Evolutionary conservation across 2,797 vertebrate species (phyloP).

Genomic region (Acridotheres tristis): DNA sequence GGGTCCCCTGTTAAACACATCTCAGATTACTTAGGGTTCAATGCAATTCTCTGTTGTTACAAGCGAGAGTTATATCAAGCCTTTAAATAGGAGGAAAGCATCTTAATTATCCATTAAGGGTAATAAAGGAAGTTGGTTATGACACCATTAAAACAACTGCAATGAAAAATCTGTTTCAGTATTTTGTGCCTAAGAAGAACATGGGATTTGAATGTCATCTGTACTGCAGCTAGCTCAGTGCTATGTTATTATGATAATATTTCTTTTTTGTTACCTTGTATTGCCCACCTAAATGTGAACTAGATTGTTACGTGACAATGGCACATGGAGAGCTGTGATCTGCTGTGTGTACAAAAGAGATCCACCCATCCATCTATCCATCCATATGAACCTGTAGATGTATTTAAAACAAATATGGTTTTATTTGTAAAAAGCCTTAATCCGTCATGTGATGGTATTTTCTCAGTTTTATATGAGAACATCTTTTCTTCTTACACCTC

Average conservation of each 20-base stretch:
- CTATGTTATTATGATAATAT: background rate
- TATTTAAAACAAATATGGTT: background rate
- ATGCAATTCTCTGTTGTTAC: background rate
- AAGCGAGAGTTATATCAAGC: background rate
- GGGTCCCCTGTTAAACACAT: background rate
- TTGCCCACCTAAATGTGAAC: background rate
- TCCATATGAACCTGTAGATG: background rate
- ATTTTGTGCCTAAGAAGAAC: background rate
- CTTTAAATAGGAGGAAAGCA: conserved; percentile 36
- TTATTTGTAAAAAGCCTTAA: background rate
- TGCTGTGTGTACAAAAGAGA: background rate
- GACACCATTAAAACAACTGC: conserved; percentile 30
- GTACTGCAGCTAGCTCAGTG: background rate
- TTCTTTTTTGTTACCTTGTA: background rate
- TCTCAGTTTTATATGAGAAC: background rate
- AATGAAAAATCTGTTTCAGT: conserved; percentile 29
- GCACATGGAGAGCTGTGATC: background rate
- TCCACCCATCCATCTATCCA: background rate
- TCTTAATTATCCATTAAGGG: conserved; percentile 41
- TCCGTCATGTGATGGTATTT: background rate
- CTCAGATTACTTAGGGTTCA: conserved; percentile 7
- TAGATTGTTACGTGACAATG: background rate
- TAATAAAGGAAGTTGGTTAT: conserved; percentile 58
- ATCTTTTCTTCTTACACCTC: background rate
- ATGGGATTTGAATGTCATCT: background rate